Percentiles rank a stretch among this genome's conserved stretches.
Evolutionary conservation across 2,113 vertebrate species (phyloP).

Genomic region (Orientallactaga bullata): DNA sequence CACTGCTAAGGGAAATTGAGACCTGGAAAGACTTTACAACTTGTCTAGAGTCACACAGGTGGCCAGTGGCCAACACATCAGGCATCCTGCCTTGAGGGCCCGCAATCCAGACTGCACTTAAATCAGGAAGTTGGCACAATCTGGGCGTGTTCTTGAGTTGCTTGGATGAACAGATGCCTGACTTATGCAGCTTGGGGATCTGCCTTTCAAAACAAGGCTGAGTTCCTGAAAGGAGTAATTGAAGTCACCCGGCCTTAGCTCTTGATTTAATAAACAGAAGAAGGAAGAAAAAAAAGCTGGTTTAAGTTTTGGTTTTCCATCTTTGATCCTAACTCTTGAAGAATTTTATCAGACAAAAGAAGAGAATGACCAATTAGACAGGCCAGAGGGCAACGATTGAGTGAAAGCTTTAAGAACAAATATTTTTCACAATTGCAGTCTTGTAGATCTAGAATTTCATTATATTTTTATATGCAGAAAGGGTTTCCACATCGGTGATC

Average conservation of each 20-base stretch:
- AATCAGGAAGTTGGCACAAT: slow-evolving; percentile 58
- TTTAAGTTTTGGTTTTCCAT: slow-evolving; percentile 70
- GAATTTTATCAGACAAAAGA: slow-evolving; percentile 61
- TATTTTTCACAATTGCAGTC: slow-evolving; percentile 13
- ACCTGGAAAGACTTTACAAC: not conserved
- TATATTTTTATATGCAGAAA: not conserved
- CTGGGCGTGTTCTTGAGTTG: slow-evolving; percentile 36
- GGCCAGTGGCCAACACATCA: not conserved
- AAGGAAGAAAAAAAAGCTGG: slow-evolving; percentile 44
- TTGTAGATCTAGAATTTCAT: slow-evolving; percentile 12
- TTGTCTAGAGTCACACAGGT: not conserved
- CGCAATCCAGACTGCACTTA: slow-evolving; percentile 2
- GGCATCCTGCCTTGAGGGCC: not conserved
- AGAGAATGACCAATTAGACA: slow-evolving; percentile 41
- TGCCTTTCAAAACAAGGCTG: slow-evolving; percentile 70
- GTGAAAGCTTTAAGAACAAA: slow-evolving; percentile 41
- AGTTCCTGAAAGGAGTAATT: slow-evolving; percentile 68
- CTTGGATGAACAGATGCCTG: slow-evolving; percentile 67
- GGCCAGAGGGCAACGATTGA: not conserved
- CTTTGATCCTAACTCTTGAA: slow-evolving; percentile 70
- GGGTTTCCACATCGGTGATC: not conserved
- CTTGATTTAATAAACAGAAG: slow-evolving; percentile 77
- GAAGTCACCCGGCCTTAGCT: slow-evolving; percentile 71
- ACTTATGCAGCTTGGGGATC: slow-evolving; percentile 50
- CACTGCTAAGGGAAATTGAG: not conserved